phyloP scores from a whole-genome alignment of 2,797 vertebrate species.

The Myotis findleyi region DNA sequence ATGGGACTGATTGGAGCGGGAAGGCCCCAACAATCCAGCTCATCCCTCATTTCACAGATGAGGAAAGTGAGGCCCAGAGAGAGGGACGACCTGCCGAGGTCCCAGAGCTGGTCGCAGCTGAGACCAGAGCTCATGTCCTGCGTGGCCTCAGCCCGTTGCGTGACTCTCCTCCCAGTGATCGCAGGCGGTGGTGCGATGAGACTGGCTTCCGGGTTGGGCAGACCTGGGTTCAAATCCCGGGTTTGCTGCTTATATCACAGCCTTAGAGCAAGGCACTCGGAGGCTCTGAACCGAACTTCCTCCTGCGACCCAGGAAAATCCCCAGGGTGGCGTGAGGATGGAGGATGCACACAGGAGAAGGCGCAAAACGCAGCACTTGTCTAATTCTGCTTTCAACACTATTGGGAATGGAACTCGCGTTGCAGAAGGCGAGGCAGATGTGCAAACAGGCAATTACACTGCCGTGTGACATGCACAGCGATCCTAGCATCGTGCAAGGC shows the following conservation, averaged over 20 bases:
- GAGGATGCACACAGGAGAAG: accelerated
- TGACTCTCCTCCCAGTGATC: background rate
- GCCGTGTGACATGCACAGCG: accelerated
- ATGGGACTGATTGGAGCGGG: background rate
- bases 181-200: no score
- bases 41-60: background rate
- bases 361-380: background rate
- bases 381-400: background rate
- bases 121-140: background rate
- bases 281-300: accelerated
- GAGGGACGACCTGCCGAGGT: background rate
- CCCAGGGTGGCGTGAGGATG: accelerated
- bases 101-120: background rate
- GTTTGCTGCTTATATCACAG: accelerated
- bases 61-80: background rate
- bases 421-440: conserved; percentile 44
- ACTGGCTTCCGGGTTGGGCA: background rate
- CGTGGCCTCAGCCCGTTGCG: accelerated
- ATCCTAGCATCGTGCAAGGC: accelerated
- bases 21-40: background rate
- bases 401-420: background rate
- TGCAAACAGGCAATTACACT: background rate
- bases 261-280: accelerated
- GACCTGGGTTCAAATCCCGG: background rate
- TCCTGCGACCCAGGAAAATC: accelerated